Conservation (phyloP, 1,140 invertebrate species). For the Teleopsis dalmanni region DNA sequence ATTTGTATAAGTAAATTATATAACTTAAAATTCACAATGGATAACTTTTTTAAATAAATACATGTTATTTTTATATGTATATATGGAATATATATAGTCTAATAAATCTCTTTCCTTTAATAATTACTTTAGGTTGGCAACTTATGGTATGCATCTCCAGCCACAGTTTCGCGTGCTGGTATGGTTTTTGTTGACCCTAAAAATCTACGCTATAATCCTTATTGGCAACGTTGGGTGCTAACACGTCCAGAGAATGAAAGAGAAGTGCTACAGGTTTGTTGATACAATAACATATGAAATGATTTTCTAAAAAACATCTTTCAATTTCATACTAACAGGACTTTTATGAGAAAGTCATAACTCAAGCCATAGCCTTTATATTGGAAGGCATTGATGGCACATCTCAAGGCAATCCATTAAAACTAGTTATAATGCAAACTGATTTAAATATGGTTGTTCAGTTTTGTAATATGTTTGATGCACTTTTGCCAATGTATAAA, state of each 20-base stretch:
- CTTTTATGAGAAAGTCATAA: constrained; percentile 53
- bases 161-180: constrained; percentile 82
- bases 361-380: constrained; percentile 62
- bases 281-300: neutral
- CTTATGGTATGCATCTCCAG: constrained; percentile 81
- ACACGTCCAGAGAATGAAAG: constrained; percentile 29
- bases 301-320: neutral
- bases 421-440: constrained; percentile 74
- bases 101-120: neutral
- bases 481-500: constrained; percentile 48
- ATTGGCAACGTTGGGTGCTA: constrained; percentile 69
- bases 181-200: constrained; percentile 92
- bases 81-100: too few species aligned
- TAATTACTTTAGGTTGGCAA: constrained; percentile 59
- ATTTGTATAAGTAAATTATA: too few species aligned
- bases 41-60: too few species aligned
- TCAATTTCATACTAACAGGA: constrained; percentile 11
- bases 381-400: constrained; percentile 67
- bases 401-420: constrained; percentile 64
- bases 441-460: constrained; percentile 80
- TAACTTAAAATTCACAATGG: too few species aligned
- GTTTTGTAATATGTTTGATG: constrained; percentile 72
- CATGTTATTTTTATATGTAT: too few species aligned
- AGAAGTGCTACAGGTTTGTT: constrained; percentile 21
- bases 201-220: constrained; percentile 77